A percentile compares a stretch with the other conserved stretches of the same genome.
Conservation (phyloP, 2,888 invertebrate genomes). For the Lochmaea capreae region DNA sequence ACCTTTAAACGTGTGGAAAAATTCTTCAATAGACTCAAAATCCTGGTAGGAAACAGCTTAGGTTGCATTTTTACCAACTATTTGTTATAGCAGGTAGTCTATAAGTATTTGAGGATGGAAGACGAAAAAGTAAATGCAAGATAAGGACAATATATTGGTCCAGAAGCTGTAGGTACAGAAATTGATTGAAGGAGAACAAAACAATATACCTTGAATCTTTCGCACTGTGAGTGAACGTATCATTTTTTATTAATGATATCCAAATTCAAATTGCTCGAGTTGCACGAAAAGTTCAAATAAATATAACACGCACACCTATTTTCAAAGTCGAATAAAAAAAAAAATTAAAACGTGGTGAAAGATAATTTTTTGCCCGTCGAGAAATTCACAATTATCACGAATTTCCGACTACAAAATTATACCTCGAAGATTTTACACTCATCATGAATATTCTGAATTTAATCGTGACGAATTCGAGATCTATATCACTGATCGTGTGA, state of each 20-base stretch:
- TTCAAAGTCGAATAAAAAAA: background rate
- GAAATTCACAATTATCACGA: conserved; percentile 34
- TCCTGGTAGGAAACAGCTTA: no score
- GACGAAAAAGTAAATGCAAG: no score
- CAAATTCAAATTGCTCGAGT: conserved; percentile 1
- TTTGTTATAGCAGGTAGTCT: no score
- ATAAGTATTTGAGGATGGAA: no score
- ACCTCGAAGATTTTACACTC: conserved; percentile 32
- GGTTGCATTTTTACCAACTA: no score
- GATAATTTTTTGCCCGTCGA: conserved; percentile 13
- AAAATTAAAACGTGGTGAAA: conserved; percentile 11
- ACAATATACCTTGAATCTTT: no score
- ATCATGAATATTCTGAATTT: conserved; percentile 37
- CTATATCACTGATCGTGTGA: conserved; percentile 43
- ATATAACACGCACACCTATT: conserved; percentile 31
- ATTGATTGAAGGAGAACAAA: no score
- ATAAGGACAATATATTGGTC: no score
- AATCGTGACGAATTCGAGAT: conserved; percentile 41
- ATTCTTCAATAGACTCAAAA: no score
- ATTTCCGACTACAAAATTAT: conserved; percentile 34
- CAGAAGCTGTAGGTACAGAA: no score
- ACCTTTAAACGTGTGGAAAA: no score
- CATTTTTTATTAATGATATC: background rate
- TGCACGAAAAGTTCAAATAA: background rate
- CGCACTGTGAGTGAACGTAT: background rate